Percentiles rank a stretch among this genome's conserved stretches.
phyloP scores from a whole-genome alignment of 1,140 invertebrate species.

The Nebria ingens region DNA sequence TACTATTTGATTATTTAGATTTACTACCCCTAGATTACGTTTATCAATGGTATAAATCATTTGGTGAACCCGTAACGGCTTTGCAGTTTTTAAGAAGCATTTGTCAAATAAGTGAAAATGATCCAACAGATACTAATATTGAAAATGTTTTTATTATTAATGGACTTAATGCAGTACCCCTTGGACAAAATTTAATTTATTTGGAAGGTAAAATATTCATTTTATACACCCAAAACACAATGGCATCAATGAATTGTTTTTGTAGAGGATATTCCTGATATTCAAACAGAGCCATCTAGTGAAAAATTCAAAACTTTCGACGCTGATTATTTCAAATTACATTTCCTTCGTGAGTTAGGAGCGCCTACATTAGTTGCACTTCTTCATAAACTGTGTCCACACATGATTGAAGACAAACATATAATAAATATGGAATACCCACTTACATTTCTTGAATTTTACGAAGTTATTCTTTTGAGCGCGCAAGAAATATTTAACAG shows the following conservation, averaged over 20 bases:
- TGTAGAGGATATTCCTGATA: too few species aligned
- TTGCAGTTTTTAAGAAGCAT: constrained; percentile 32
- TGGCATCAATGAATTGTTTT: too few species aligned
- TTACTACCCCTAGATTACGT: constrained; percentile 37
- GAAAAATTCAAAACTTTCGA: too few species aligned
- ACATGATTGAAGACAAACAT: background rate
- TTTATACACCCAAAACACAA: too few species aligned
- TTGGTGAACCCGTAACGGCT: constrained; percentile 40
- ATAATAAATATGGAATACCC: constrained; percentile 32
- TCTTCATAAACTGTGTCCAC: too few species aligned
- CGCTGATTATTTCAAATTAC: too few species aligned
- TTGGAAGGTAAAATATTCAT: constrained; percentile 12
- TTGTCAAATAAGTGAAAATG: constrained; percentile 13
- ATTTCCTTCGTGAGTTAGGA: too few species aligned
- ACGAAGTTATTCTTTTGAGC: constrained; percentile 35
- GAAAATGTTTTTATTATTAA: constrained; percentile 10
- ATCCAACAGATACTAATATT: background rate
- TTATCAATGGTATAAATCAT: constrained; percentile 36
- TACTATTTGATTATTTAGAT: constrained; percentile 32
- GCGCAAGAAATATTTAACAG: constrained; percentile 17
- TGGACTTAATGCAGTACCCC: constrained; percentile 19
- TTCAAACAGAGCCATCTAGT: too few species aligned
- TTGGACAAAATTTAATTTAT: constrained; percentile 22
- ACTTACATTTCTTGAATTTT: constrained; percentile 47
- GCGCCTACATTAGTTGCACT: too few species aligned